These are phyloP conservation scores for Neocrepidodera transversa DNA, from an alignment of 2,888 invertebrate species.

Conservation along the genomic window DNA sequence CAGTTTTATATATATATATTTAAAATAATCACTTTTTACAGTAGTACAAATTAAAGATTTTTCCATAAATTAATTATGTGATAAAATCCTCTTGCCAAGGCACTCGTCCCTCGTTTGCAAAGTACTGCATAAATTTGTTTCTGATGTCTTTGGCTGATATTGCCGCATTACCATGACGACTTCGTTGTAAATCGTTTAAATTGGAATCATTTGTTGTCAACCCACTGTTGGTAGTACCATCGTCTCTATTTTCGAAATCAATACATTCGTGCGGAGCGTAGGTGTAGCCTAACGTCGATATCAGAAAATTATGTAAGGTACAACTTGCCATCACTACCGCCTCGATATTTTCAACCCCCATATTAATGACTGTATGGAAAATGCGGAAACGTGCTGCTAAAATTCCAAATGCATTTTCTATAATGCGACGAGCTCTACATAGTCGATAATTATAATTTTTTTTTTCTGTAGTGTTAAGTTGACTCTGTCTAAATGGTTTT, in stretches of 20 bases:
- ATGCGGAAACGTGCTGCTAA: slow-evolving; percentile 18
- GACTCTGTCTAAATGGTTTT: slow-evolving; percentile 21
- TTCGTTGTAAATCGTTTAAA: too few species aligned
- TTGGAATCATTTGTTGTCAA: too few species aligned
- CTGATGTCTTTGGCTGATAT: too few species aligned
- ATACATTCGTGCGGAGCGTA: slow-evolving; percentile 12
- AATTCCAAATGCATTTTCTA: slow-evolving; percentile 20
- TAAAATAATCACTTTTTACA: too few species aligned
- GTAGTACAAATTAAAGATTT: too few species aligned
- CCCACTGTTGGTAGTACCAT: background rate
- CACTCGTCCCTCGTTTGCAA: too few species aligned
- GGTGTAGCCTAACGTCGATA: background rate
- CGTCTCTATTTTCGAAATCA: background rate
- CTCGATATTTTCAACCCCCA: slow-evolving; percentile 8
- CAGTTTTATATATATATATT: too few species aligned
- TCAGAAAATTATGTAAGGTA: slow-evolving; percentile 26
- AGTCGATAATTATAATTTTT: slow-evolving; percentile 32
- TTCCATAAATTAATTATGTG: too few species aligned
- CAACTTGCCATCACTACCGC: slow-evolving; percentile 21
- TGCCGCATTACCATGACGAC: too few species aligned
- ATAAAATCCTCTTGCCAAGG: too few species aligned
- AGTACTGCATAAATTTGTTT: too few species aligned
- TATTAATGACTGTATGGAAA: slow-evolving; percentile 23
- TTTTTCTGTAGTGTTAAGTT: slow-evolving; percentile 17
- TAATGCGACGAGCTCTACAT: background rate